These are phyloP conservation scores for Noctilio leporinus DNA, from an alignment of 2,113 vertebrate species.

Conservation along the genomic window DNA sequence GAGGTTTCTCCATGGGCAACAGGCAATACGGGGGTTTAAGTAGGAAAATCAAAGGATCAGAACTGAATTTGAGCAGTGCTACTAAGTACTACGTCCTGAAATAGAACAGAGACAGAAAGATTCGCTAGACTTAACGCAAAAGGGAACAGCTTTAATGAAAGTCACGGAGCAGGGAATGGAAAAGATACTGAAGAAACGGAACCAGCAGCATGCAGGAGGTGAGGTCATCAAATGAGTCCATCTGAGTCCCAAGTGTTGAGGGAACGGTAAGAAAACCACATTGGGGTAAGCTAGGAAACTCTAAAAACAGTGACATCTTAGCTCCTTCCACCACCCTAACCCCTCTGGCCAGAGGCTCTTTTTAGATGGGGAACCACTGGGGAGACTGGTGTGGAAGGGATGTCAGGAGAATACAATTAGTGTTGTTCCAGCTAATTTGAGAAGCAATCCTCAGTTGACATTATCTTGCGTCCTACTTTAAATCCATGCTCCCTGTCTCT, in stretches of 20 bases:
- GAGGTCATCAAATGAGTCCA: not conserved
- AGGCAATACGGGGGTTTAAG: not conserved
- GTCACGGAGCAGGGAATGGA: not conserved
- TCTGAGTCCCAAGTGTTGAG: not conserved
- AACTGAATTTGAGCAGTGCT: not conserved
- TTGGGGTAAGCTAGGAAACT: not conserved
- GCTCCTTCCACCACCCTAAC: too few species aligned
- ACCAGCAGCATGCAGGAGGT: accelerated
- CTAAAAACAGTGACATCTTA: too few species aligned
- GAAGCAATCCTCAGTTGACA: not conserved
- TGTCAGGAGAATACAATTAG: too few species aligned
- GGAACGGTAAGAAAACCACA: too few species aligned
- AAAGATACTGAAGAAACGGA: too few species aligned
- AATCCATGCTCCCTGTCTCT: not conserved
- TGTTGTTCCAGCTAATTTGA: not conserved
- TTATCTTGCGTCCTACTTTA: not conserved
- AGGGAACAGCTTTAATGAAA: not conserved
- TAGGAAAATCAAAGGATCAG: not conserved
- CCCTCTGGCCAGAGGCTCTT: not conserved
- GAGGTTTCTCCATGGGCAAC: not conserved
- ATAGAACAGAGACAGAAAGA: not conserved
- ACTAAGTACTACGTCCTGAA: not conserved
- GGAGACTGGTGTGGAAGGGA: not conserved
- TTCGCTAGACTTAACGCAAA: not conserved
- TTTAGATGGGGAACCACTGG: not conserved